Percentiles rank a stretch among this genome's conserved stretches.
These are phyloP conservation scores for Hydractinia symbiolongicarpus DNA, from an alignment of 30 jellyfish, hydroid and myxozoan genomes.

Conservation along the genomic window DNA sequence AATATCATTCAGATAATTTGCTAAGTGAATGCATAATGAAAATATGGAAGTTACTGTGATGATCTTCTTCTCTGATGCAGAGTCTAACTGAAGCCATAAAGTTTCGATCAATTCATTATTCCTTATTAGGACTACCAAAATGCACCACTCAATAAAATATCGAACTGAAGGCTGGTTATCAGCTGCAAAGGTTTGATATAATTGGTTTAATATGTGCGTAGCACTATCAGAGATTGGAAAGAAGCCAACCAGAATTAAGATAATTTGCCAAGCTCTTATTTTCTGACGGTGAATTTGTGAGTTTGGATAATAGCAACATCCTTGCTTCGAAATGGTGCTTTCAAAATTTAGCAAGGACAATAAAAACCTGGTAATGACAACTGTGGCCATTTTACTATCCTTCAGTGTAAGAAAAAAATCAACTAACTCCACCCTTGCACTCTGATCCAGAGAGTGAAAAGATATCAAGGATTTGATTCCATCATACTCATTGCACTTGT, in stretches of 20 bases:
- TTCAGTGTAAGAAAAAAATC: slow-evolving; percentile 26
- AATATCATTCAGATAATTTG: slow-evolving; percentile 36
- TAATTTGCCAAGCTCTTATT: slow-evolving; percentile 76
- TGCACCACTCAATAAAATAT: slow-evolving; percentile 76
- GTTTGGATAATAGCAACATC: slow-evolving; percentile 56
- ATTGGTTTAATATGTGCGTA: slow-evolving; percentile 4
- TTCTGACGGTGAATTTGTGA: slow-evolving; percentile 81
- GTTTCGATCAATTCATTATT: slow-evolving; percentile 25
- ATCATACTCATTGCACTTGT: slow-evolving; percentile 15
- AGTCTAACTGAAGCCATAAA: slow-evolving; percentile 52
- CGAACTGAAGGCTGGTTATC: slow-evolving; percentile 89
- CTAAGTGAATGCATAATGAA: slow-evolving; percentile 47
- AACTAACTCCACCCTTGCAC: slow-evolving; percentile 42
- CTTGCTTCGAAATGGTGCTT: slow-evolving; percentile 20
- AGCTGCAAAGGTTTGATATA: slow-evolving; percentile 26
- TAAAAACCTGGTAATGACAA: slow-evolving; percentile 13
- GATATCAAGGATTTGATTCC: slow-evolving; percentile 13
- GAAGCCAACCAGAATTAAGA: slow-evolving; percentile 41
- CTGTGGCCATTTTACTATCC: not conserved
- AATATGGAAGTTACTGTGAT: slow-evolving; percentile 53
- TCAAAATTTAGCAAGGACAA: slow-evolving; percentile 41
- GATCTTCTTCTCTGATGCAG: slow-evolving; percentile 70
- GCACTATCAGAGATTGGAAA: slow-evolving; percentile 23
- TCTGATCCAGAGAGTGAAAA: slow-evolving; percentile 37
- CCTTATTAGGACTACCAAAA: slow-evolving; percentile 26